Conservation (phyloP, 2,113 vertebrate species). For the Pseudorasbora parva region DNA sequence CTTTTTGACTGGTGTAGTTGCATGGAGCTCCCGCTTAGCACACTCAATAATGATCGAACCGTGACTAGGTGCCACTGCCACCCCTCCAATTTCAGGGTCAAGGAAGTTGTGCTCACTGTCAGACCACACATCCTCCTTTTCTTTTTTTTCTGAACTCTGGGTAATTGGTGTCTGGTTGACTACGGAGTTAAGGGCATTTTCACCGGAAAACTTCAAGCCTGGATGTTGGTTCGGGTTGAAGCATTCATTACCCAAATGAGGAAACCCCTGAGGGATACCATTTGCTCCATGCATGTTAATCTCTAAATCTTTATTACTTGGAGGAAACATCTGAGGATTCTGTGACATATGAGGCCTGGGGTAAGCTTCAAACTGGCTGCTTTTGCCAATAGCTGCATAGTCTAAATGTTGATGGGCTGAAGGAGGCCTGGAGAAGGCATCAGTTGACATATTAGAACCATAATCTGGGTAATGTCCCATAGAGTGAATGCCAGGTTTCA, state of each 20-base stretch:
- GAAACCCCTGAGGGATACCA: conserved; percentile 78
- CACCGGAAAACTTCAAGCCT: conserved; percentile 72
- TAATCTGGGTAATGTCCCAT: conserved; percentile 79
- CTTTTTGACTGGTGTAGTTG: conserved; percentile 91
- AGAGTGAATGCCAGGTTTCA: conserved; percentile 77
- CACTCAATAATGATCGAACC: conserved; percentile 98
- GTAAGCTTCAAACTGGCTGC: conserved; percentile 79
- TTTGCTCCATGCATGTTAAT: conserved; percentile 73
- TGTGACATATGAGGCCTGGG: conserved; percentile 76
- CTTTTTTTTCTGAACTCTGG: conserved; percentile 61
- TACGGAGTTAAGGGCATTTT: conserved; percentile 66
- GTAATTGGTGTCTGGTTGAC: conserved; percentile 68
- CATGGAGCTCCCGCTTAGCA: conserved; percentile 94
- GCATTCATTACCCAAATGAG: conserved; percentile 76
- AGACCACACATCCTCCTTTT: conserved; percentile 92
- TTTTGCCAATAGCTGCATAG: conserved; percentile 77
- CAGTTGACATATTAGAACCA: conserved; percentile 71
- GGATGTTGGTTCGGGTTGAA: conserved; percentile 72
- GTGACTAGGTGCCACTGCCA: conserved; percentile 94
- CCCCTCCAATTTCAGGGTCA: conserved; percentile 93
- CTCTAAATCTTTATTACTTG: conserved; percentile 75
- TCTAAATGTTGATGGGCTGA: conserved; percentile 74
- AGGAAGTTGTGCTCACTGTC: conserved; percentile 97
- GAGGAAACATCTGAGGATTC: conserved; percentile 73
- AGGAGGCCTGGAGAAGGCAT: conserved; percentile 79